Percentiles rank a stretch among this genome's conserved stretches.
These are phyloP conservation scores for Drosophila neocordata DNA, from an alignment of 1,140 invertebrate genomes.

Conservation along the genomic window DNA sequence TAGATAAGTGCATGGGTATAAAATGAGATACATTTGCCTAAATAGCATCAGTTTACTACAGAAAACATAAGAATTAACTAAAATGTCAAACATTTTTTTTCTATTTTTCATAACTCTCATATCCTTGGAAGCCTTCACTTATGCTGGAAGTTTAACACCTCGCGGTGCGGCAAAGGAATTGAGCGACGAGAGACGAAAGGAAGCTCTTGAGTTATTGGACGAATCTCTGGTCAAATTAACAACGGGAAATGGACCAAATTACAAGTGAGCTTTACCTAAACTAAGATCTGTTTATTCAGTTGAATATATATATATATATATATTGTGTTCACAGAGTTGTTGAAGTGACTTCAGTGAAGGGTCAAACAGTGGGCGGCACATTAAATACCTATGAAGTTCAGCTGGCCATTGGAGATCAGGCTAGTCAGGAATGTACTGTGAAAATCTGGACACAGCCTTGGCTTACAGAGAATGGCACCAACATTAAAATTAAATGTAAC, in stretches of 20 bases:
- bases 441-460: constrained; percentile 43
- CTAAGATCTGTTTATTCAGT: no score
- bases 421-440: constrained; percentile 33
- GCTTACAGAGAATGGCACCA: constrained; percentile 40
- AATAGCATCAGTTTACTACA: no score
- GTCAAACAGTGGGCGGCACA: constrained; percentile 40
- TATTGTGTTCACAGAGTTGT: constrained; percentile 14
- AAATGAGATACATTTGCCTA: no score
- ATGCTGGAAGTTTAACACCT: neutral
- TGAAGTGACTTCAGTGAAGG: constrained; percentile 32
- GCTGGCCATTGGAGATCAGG: constrained; percentile 5
- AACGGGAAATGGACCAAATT: constrained; percentile 41
- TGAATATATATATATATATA: no score
- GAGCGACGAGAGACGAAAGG: constrained; percentile 7
- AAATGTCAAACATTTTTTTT: no score
- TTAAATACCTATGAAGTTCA: constrained; percentile 35
- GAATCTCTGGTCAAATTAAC: constrained; percentile 26
- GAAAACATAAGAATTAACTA: no score
- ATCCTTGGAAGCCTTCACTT: neutral
- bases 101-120: neutral
- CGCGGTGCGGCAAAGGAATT: constrained; percentile 21
- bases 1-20: no score
- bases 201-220: constrained; percentile 31
- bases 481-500: constrained; percentile 38
- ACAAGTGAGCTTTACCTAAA: neutral